Conservation (phyloP, 2,888 invertebrate genomes). For the Sceliomorpha sp. region DNA sequence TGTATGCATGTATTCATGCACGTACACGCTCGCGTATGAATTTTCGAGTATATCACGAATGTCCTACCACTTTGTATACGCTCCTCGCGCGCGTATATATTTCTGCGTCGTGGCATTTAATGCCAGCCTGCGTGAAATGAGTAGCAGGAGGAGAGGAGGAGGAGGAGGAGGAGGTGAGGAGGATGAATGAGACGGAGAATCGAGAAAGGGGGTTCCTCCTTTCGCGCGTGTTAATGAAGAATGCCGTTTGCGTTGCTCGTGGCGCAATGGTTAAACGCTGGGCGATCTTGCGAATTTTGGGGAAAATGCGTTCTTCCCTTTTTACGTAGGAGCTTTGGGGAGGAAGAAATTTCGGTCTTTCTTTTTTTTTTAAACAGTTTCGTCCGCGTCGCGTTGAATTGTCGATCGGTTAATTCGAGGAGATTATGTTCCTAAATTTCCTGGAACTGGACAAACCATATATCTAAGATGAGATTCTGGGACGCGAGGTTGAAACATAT, state of each 20-base stretch:
- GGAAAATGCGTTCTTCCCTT: not conserved
- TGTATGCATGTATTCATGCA: not conserved
- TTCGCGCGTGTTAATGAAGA: slow-evolving; percentile 12
- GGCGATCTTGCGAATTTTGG: no score
- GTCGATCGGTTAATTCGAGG: no score
- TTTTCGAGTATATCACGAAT: slow-evolving; percentile 32
- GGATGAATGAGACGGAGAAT: slow-evolving; percentile 12
- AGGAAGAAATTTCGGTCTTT: no score
- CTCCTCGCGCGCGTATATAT: slow-evolving; percentile 17
- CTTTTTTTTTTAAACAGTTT: no score
- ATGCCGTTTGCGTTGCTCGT: no score
- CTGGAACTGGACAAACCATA: no score
- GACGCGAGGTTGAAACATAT: no score
- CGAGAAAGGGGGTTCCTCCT: slow-evolving; percentile 11
- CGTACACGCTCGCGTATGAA: slow-evolving; percentile 11
- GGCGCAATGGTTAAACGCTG: no score
- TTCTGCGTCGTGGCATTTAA: slow-evolving; percentile 37
- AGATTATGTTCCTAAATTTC: no score
- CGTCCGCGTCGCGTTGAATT: no score
- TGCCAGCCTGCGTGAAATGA: slow-evolving; percentile 35
- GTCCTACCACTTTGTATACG: slow-evolving; percentile 25
- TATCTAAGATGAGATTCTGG: no score
- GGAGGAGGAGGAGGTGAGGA: slow-evolving; percentile 11
- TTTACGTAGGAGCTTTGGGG: not conserved
- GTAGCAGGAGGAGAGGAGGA: slow-evolving; percentile 19